phyloP scores from a whole-genome alignment of 1,140 invertebrate genomes.

The Goniozus legneri region DNA sequence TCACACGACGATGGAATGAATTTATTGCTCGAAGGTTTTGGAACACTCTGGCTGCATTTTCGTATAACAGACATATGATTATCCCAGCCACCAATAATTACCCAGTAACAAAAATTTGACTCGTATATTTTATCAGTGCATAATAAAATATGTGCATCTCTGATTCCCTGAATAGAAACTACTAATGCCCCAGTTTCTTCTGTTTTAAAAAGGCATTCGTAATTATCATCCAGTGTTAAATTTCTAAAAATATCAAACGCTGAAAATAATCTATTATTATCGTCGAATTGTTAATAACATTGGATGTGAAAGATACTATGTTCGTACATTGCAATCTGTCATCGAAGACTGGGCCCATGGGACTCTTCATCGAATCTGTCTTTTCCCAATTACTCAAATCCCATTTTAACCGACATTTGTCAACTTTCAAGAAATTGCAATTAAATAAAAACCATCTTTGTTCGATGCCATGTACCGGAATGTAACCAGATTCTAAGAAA shows the following conservation, averaged over 20 bases:
- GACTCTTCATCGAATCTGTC: not conserved
- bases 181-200: too few relatives aligned
- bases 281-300: too few relatives aligned
- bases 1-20: too few relatives aligned
- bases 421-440: not conserved
- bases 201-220: too few relatives aligned
- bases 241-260: too few relatives aligned
- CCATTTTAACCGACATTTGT: not conserved
- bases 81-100: constrained; percentile 23
- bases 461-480: too few relatives aligned
- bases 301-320: too few relatives aligned
- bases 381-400: not conserved
- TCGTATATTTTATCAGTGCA: constrained; percentile 1
- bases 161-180: constrained; percentile 18
- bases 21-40: too few relatives aligned
- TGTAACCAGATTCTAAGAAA: too few relatives aligned
- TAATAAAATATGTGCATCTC: constrained; percentile 12
- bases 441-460: too few relatives aligned
- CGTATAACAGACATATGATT: constrained; percentile 16
- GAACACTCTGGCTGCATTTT: constrained; percentile 15
- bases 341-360: constrained; percentile 11
- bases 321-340: not conserved
- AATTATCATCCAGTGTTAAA: too few relatives aligned
- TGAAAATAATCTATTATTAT: too few relatives aligned
- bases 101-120: constrained; percentile 17